Evolutionary conservation across 2,888 invertebrate genomes (phyloP), one percentile per base, ranked within the genome.

Genomic region (Lottia scabra): DNA sequence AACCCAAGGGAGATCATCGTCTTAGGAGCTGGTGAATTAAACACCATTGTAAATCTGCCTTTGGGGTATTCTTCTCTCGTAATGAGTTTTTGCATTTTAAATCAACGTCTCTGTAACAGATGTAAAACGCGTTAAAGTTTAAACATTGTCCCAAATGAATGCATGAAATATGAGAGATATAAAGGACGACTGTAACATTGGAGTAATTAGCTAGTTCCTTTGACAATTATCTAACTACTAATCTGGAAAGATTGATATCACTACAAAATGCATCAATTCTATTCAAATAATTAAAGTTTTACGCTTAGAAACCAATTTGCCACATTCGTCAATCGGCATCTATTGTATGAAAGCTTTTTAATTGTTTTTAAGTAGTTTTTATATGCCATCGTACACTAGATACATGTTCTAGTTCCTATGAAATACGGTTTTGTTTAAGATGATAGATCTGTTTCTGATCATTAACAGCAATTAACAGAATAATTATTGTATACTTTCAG

Each of bases 71-170:
- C 56, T 23, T 56, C 56, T 10, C 12, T 56, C 19, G 23, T 56
- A 56, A 56, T 56, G 56, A 56, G 56, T 56, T 56, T 56, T 56
- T 56, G 56, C 56, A 56, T 56, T 56, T 56, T 56, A 56, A 56
- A 56, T 56, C 56, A 56, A 56, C 56, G 56, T 56, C 56, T 19
- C 19, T 56, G 56, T 23, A 56, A 56, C 56, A 56, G 56, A 56
- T 56, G 23, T 56, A 56, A 56, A 56, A 56, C 56, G 19, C 56
- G 56, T 56, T 56, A 56, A 56, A 56, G 19, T 56, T 56, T 56
- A 56, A 56, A 56, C 56, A 56, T 56, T 19, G 56, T 56, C 56
- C 56, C 56, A 23, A 56, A 19, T 56, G 56, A 56, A 23, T 56
- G 56, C 56, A 56, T 56, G 19, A 56, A 56, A 56, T 23, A 56